Conservation (phyloP, 2,113 vertebrate species). For the Cryptomyrus ogoouensis region DNA sequence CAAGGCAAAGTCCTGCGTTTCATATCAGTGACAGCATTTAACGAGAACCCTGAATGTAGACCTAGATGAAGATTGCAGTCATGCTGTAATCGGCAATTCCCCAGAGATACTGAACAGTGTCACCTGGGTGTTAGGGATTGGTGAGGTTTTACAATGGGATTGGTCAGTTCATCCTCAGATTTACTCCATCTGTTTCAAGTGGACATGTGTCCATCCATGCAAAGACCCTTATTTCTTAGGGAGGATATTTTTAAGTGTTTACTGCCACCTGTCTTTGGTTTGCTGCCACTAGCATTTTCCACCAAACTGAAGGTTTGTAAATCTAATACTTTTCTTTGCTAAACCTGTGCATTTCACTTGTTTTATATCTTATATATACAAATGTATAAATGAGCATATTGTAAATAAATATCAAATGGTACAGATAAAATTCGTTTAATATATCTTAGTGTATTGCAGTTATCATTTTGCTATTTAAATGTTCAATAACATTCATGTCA, state of each 20-base stretch:
- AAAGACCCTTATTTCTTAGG: background rate
- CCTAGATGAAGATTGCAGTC: background rate
- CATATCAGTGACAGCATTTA: background rate
- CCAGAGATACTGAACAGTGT: background rate
- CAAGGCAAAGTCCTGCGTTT: background rate
- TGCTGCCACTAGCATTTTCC: constrained; percentile 32
- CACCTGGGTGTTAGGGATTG: background rate
- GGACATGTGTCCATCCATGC: background rate
- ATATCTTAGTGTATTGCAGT: constrained; percentile 68
- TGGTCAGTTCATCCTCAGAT: background rate
- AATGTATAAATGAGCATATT: constrained; percentile 53
- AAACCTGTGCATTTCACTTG: constrained; percentile 58
- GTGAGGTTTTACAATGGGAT: background rate
- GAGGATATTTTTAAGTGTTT: constrained; percentile 35
- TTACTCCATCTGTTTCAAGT: background rate
- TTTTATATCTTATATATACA: constrained; percentile 59
- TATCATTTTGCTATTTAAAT: constrained; percentile 76
- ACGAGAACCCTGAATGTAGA: background rate
- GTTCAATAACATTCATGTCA: constrained; percentile 56
- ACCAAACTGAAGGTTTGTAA: constrained; percentile 41
- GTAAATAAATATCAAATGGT: constrained; percentile 67
- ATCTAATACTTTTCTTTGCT: constrained; percentile 33
- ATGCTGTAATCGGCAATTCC: background rate
- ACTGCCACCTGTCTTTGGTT: constrained; percentile 33
- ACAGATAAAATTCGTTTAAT: constrained; percentile 47